Evolutionary conservation across 2,113 vertebrate genomes (phyloP).

Genomic region (Neopipo cinnamomea): DNA sequence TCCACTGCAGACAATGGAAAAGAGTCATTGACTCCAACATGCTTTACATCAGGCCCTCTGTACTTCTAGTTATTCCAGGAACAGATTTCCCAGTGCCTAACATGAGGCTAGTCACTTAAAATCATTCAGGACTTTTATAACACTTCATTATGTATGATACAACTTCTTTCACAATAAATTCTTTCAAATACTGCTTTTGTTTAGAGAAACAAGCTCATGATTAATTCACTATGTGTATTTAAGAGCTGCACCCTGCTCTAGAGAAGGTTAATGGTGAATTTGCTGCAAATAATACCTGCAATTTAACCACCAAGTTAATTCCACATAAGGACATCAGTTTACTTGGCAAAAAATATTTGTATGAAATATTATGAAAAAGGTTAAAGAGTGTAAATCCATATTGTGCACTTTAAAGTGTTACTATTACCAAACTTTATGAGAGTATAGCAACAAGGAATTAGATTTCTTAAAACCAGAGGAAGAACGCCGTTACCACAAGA

Average conservation of each 20-base stretch:
- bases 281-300: neutral
- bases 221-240: constrained; percentile 1
- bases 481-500: neutral
- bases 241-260: neutral
- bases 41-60: neutral
- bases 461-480: neutral
- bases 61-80: neutral
- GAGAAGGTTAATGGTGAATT: neutral
- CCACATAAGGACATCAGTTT: neutral
- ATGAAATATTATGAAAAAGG: neutral
- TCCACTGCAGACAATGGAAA: neutral
- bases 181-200: constrained; percentile 11
- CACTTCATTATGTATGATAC: constrained; percentile 42
- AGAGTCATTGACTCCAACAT: neutral
- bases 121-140: constrained; percentile 2
- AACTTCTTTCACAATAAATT: constrained; percentile 19
- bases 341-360: neutral
- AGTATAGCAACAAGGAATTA: neutral
- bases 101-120: constrained; percentile 1
- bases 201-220: neutral
- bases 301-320: neutral
- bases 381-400: neutral
- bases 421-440: neutral
- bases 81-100: neutral
- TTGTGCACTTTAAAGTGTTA: neutral